phyloP scores from a whole-genome alignment of 2,888 invertebrate genomes.

The Cartodere bifasciata region DNA sequence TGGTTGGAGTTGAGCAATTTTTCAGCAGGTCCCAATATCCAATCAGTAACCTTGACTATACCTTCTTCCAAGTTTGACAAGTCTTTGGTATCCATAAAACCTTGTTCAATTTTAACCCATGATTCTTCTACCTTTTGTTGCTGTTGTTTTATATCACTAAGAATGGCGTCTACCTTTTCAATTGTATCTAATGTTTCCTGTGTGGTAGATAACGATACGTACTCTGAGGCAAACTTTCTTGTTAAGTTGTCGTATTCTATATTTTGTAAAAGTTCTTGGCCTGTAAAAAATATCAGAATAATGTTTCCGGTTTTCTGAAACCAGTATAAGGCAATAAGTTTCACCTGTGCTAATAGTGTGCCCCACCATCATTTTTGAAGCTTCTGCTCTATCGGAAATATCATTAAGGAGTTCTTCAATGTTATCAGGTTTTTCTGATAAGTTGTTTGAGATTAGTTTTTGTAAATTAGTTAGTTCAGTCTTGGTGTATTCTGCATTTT shows the following conservation, averaged over 20 bases:
- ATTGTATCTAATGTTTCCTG: constrained; percentile 51
- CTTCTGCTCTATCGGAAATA: constrained; percentile 40
- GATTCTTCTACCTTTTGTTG: constrained; percentile 47
- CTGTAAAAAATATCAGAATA: constrained; percentile 1
- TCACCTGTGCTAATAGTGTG: constrained; percentile 39
- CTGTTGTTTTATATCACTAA: constrained; percentile 45
- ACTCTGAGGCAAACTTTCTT: constrained; percentile 31
- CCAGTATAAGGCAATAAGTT: too few relatives aligned
- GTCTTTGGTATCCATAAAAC: constrained; percentile 47
- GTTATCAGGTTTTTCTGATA: constrained; percentile 41
- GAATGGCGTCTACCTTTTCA: constrained; percentile 41
- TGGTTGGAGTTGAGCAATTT: constrained; percentile 55
- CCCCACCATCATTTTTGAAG: constrained; percentile 37
- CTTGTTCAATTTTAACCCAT: constrained; percentile 46
- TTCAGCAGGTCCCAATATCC: constrained; percentile 68
- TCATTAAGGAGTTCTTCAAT: constrained; percentile 43
- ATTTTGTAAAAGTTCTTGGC: constrained; percentile 32
- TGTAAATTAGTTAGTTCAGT: constrained; percentile 49
- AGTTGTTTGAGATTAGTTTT: constrained; percentile 41
- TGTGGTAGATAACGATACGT: constrained; percentile 36
- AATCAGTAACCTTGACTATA: constrained; percentile 58
- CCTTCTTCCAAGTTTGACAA: constrained; percentile 48
- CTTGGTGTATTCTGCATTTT: constrained; percentile 44
- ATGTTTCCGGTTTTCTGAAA: too few relatives aligned
- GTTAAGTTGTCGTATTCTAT: constrained; percentile 34